These are phyloP conservation scores for Urocynchramus pylzowi DNA, from an alignment of 2,113 vertebrate species.

Conservation along the genomic window DNA sequence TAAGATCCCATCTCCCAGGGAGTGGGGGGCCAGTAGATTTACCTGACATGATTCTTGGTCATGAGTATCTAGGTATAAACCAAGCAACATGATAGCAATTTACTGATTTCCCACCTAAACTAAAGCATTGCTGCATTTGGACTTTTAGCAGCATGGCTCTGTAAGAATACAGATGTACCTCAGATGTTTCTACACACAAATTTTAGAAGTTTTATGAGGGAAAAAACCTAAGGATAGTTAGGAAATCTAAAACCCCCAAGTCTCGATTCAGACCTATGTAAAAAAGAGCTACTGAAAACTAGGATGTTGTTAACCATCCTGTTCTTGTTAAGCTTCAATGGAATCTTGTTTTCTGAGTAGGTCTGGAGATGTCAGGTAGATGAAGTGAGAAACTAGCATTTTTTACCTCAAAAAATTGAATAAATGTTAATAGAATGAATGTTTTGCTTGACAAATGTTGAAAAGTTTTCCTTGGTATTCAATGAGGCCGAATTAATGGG, in stretches of 20 bases:
- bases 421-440: not conserved
- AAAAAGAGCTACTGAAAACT: not conserved
- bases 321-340: not conserved
- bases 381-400: not conserved
- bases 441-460: not conserved
- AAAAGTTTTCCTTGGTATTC: not conserved
- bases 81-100: not conserved
- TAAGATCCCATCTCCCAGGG: not conserved
- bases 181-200: accelerated
- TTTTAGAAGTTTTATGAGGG: not conserved
- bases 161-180: not conserved
- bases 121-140: not conserved
- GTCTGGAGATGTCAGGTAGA: not conserved
- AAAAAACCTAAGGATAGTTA: not conserved
- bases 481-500: not conserved
- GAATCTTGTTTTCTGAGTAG: not conserved
- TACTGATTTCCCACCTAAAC: not conserved
- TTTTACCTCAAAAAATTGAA: not conserved
- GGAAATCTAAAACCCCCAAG: not conserved
- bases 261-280: not conserved
- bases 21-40: not conserved
- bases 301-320: not conserved
- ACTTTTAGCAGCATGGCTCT: not conserved
- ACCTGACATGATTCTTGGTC: not conserved
- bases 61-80: not conserved